Conservation (phyloP, 2,113 vertebrate species). For the Tichodroma muraria region DNA sequence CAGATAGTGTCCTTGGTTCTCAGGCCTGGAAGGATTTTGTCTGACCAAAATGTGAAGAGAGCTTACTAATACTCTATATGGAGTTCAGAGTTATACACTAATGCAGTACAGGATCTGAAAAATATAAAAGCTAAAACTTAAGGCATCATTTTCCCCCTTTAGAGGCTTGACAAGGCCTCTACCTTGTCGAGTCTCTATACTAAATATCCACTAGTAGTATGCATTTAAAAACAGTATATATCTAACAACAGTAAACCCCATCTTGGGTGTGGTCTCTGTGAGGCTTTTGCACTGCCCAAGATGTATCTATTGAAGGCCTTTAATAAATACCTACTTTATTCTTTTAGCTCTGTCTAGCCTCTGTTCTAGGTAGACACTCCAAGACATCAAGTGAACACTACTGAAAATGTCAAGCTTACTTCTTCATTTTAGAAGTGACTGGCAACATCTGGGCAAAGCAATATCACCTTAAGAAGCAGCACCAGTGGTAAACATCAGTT, state of each 20-base stretch:
- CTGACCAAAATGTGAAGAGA: background rate
- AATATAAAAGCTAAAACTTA: background rate
- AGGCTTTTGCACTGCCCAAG: background rate
- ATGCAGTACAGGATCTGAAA: background rate
- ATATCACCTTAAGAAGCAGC: background rate
- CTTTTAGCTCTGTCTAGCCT: background rate
- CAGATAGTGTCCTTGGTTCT: background rate
- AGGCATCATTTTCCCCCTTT: background rate
- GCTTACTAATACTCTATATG: background rate
- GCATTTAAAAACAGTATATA: background rate
- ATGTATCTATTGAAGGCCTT: background rate
- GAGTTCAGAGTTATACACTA: background rate
- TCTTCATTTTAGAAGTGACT: background rate
- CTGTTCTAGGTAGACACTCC: background rate
- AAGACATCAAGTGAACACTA: background rate
- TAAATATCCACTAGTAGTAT: background rate
- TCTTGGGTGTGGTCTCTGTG: background rate
- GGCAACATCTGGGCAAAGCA: background rate
- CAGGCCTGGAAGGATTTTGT: background rate
- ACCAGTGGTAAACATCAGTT: background rate
- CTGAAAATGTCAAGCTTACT: background rate
- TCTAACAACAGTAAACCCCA: background rate
- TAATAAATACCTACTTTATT: background rate
- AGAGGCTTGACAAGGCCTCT: background rate
- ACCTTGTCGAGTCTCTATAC: background rate